Evolutionary conservation across 1,140 invertebrate genomes (phyloP).

Genomic region (Drosophila equinoxialis): DNA sequence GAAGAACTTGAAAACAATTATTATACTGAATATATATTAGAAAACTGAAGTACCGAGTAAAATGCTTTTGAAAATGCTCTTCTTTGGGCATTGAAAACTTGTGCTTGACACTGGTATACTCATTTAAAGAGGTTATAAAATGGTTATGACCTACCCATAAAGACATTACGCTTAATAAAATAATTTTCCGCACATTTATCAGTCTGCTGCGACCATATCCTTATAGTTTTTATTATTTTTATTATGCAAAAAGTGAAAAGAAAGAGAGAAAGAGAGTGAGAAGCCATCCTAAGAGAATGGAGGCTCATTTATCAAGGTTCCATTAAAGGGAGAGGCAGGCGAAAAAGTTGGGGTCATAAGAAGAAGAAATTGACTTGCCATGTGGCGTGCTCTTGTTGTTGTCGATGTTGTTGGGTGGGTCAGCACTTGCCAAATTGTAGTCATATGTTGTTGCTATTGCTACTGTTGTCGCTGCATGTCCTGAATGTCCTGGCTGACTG

Average conservation of each 20-base stretch:
- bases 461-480: conserved; percentile 61
- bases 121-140: neutral
- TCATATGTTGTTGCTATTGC: conserved; percentile 56
- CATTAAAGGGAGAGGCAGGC: conserved; percentile 52
- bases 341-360: no score
- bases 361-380: conserved; percentile 53
- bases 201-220: conserved; percentile 29
- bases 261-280: neutral
- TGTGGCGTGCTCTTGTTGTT: conserved; percentile 51
- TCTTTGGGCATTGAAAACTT: conserved; percentile 1
- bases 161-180: conserved; percentile 79
- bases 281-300: conserved; percentile 28
- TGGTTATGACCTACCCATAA: conserved; percentile 52
- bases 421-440: conserved; percentile 63
- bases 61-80: neutral
- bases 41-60: no score
- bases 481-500: conserved; percentile 51
- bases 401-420: conserved; percentile 15
- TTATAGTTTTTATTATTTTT: conserved; percentile 47
- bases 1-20: no score
- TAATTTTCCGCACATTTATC: conserved; percentile 63
- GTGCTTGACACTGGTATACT: neutral
- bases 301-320: conserved; percentile 73
- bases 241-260: conserved; percentile 4
- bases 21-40: no score